Conservation (phyloP, 2,888 invertebrate species). For the Lithophane socia region DNA sequence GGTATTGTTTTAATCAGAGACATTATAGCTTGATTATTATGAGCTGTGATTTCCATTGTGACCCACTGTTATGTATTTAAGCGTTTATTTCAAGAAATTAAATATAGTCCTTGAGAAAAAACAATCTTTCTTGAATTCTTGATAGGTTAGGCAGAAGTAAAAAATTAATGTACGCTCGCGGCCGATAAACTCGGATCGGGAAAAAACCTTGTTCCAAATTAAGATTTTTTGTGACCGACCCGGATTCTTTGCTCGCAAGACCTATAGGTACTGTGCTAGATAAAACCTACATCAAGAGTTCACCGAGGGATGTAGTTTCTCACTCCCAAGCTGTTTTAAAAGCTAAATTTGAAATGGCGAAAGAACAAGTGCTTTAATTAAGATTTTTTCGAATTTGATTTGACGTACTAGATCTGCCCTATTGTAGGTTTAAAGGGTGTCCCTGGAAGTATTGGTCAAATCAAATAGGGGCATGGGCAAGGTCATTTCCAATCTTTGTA, state of each 20-base stretch:
- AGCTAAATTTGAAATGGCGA: background rate
- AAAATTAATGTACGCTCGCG: background rate
- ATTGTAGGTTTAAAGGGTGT: no score
- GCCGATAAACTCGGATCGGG: background rate
- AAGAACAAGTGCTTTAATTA: background rate
- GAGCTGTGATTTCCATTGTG: conserved; percentile 30
- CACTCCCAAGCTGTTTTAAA: background rate
- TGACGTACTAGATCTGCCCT: background rate
- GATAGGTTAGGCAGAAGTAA: background rate
- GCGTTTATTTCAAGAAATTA: background rate
- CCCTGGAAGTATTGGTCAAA: no score
- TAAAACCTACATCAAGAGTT: background rate
- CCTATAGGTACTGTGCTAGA: background rate
- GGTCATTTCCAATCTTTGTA: no score
- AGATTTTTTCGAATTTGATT: background rate
- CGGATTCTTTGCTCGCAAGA: background rate
- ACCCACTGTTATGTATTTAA: conserved; percentile 18
- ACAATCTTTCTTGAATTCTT: background rate
- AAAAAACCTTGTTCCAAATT: background rate
- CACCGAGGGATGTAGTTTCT: background rate
- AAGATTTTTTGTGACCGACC: no score
- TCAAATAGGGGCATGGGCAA: no score
- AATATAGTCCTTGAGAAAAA: background rate
- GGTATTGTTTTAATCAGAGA: conserved; percentile 56
- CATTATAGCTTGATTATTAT: conserved; percentile 31